These are phyloP conservation scores for Catharus minimus DNA, from an alignment of 2,113 vertebrate species.

Conservation along the genomic window DNA sequence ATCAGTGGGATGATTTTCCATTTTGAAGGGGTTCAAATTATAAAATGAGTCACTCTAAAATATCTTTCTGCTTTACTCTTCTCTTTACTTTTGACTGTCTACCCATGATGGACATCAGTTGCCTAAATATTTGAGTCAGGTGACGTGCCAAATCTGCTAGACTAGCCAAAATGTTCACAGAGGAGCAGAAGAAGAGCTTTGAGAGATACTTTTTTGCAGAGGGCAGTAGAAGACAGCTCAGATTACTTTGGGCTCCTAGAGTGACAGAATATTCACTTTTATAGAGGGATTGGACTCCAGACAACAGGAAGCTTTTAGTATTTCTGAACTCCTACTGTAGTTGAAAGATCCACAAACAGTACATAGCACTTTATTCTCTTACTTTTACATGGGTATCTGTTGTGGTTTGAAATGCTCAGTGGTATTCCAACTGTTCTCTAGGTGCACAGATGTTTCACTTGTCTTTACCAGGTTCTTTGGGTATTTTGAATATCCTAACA, in stretches of 20 bases:
- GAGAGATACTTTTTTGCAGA: neutral
- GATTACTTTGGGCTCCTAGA: neutral
- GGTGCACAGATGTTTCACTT: neutral
- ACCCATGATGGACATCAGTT: neutral
- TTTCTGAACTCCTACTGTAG: neutral
- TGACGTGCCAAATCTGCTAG: neutral
- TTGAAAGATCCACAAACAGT: neutral
- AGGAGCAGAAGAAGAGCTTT: neutral
- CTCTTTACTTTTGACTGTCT: neutral
- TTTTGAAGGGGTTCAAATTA: neutral
- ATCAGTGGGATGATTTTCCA: neutral
- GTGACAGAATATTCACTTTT: neutral
- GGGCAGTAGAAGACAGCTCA: neutral
- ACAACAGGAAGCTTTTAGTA: neutral
- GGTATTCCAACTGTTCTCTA: too few relatives aligned
- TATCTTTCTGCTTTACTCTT: neutral
- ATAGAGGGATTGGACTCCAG: neutral
- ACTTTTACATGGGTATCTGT: neutral
- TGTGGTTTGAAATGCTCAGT: neutral
- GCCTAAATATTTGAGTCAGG: neutral
- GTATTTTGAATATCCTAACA: neutral
- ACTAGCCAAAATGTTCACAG: neutral
- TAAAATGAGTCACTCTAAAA: neutral
- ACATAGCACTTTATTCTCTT: neutral
- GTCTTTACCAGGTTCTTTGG: neutral